phyloP scores from a whole-genome alignment of 2,888 invertebrate species.

The Gibbula magus region DNA sequence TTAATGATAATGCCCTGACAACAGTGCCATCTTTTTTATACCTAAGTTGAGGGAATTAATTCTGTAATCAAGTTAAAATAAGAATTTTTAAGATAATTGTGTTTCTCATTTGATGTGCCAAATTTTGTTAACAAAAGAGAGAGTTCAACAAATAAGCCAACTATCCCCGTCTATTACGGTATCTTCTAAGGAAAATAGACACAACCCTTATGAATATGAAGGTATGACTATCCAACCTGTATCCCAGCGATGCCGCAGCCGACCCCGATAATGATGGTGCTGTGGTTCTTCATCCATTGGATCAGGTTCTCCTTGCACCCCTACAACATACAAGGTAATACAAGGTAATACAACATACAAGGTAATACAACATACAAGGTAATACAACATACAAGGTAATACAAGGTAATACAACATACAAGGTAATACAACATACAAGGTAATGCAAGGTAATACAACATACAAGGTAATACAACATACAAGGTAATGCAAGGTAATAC shows the following conservation, averaged over 20 bases:
- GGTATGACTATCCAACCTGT: constrained; percentile 64
- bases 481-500: background rate
- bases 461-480: background rate
- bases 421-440: background rate
- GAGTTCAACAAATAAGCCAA: no score
- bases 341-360: background rate
- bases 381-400: background rate
- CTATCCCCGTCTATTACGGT: no score
- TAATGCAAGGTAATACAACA: background rate
- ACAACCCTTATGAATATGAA: no score
- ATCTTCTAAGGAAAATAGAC: no score
- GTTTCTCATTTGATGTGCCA: no score
- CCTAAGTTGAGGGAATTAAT: no score
- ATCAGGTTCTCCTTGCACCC: constrained; percentile 76
- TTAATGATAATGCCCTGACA: no score
- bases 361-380: background rate
- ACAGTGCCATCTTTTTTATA: no score
- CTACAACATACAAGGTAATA: constrained; percentile 61
- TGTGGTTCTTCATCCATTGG: constrained; percentile 76
- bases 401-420: background rate
- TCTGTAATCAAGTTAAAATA: no score
- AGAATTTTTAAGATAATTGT: no score
- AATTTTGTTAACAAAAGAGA: no score
- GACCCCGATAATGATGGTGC: constrained; percentile 76
- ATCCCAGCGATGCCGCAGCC: constrained; percentile 74